Percentiles rank a stretch among this genome's conserved stretches.
These are phyloP conservation scores for Cheirogaleus major DNA, from an alignment of 2,797 vertebrate species.

Conservation along the genomic window DNA sequence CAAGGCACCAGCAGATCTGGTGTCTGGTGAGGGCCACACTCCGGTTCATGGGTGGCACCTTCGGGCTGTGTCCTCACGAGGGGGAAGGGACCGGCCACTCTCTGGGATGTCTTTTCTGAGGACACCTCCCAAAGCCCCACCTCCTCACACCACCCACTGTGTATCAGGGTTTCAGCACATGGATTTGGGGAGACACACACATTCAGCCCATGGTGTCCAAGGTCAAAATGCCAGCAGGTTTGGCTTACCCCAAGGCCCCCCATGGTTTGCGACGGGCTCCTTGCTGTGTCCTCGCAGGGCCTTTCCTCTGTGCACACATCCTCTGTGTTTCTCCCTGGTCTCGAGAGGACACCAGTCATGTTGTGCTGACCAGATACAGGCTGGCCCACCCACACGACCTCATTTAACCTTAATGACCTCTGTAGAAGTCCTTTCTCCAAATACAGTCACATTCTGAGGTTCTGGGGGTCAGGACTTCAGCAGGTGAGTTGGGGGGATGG, in stretches of 20 bases:
- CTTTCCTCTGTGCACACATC: too few relatives aligned
- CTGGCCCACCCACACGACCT: not conserved
- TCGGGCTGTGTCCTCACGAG: not conserved
- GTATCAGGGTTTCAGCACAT: not conserved
- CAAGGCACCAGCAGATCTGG: not conserved
- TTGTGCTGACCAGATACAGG: not conserved
- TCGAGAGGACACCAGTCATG: not conserved
- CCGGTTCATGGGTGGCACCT: not conserved
- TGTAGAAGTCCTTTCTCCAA: not conserved
- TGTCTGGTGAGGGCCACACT: not conserved
- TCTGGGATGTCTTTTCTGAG: not conserved
- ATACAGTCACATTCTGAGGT: not conserved
- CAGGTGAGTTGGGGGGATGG: not conserved
- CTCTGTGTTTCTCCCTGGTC: not conserved
- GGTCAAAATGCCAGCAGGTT: not conserved
- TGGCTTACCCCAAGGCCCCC: not conserved
- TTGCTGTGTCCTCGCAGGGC: not conserved
- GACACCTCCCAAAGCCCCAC: not conserved
- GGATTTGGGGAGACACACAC: not conserved
- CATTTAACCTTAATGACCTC: not conserved
- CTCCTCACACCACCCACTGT: not conserved
- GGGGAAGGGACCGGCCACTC: not conserved
- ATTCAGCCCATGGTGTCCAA: too few relatives aligned
- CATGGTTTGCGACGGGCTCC: not conserved
- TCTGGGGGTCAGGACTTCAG: not conserved